Conservation (phyloP, 2,888 invertebrate genomes). For the Hydriomena furcata region DNA sequence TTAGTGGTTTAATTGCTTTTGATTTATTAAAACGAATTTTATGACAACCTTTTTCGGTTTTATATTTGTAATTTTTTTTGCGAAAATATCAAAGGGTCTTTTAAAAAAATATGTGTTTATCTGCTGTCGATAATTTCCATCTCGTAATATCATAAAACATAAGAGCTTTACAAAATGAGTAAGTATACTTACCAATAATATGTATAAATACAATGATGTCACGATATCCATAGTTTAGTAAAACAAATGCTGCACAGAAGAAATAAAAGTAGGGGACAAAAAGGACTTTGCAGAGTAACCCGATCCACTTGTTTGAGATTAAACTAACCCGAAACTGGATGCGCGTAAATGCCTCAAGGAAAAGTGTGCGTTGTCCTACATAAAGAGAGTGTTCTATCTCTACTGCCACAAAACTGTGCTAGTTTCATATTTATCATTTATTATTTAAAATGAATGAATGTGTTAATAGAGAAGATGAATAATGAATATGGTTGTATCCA, state of each 20-base stretch:
- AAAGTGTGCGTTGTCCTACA: conserved; percentile 32
- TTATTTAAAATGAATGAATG: too few species aligned
- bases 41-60: neutral
- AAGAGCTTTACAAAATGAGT: too few species aligned
- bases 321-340: conserved; percentile 60
- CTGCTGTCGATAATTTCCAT: too few species aligned
- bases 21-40: conserved; percentile 20
- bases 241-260: conserved; percentile 16
- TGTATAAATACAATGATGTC: too few species aligned
- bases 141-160: too few species aligned
- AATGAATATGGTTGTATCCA: too few species aligned
- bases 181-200: too few species aligned
- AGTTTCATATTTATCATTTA: too few species aligned
- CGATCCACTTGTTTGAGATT: conserved; percentile 61
- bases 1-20: conserved; percentile 28
- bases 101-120: too few species aligned
- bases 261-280: conserved; percentile 42
- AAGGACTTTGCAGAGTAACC: conserved; percentile 50
- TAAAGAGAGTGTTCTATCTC: conserved; percentile 10
- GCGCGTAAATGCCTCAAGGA: conserved; percentile 48
- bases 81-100: too few species aligned
- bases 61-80: too few species aligned
- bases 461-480: too few species aligned
- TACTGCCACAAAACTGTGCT: neutral
- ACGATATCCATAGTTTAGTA: conserved; percentile 1